Percentiles rank a stretch among this genome's conserved stretches.
Conservation (phyloP, 2,888 invertebrate species). For the Epistrophella euchroma region DNA sequence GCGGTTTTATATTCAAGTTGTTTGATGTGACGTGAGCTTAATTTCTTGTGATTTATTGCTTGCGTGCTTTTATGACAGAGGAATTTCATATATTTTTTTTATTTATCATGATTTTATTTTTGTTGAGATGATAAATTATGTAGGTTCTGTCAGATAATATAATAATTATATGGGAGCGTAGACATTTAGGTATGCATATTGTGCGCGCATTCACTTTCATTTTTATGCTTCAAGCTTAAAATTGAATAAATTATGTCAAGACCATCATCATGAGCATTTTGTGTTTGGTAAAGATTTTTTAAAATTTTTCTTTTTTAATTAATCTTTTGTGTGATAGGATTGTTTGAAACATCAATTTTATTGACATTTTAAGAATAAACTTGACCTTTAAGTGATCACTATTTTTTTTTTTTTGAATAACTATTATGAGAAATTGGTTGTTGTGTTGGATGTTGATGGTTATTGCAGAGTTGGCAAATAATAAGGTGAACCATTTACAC, state of each 20-base stretch:
- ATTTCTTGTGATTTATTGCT: constrained; percentile 66
- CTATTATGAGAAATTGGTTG: background rate
- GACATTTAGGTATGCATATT: constrained; percentile 28
- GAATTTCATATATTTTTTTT: constrained; percentile 40
- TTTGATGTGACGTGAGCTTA: constrained; percentile 61
- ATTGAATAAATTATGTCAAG: constrained; percentile 53
- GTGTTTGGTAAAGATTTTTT: background rate
- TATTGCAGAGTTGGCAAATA: too few relatives aligned
- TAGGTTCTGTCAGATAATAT: constrained; percentile 26
- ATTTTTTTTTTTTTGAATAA: background rate
- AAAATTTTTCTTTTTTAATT: background rate
- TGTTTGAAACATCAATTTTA: constrained; percentile 9
- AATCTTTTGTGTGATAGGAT: too few relatives aligned
- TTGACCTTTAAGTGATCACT: constrained; percentile 11
- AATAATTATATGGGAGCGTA: constrained; percentile 36
- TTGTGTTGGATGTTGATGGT: too few relatives aligned
- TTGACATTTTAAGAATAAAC: constrained; percentile 6
- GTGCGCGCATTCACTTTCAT: constrained; percentile 54
- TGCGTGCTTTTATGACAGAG: constrained; percentile 32
- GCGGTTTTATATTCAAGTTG: constrained; percentile 29
- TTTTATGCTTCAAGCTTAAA: constrained; percentile 44
- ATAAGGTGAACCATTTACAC: too few relatives aligned
- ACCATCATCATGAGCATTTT: constrained; percentile 15
- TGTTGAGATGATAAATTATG: constrained; percentile 49
- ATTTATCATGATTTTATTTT: constrained; percentile 2